Conservation (phyloP, 2,888 invertebrate genomes). For the Harpalus rufipes region DNA sequence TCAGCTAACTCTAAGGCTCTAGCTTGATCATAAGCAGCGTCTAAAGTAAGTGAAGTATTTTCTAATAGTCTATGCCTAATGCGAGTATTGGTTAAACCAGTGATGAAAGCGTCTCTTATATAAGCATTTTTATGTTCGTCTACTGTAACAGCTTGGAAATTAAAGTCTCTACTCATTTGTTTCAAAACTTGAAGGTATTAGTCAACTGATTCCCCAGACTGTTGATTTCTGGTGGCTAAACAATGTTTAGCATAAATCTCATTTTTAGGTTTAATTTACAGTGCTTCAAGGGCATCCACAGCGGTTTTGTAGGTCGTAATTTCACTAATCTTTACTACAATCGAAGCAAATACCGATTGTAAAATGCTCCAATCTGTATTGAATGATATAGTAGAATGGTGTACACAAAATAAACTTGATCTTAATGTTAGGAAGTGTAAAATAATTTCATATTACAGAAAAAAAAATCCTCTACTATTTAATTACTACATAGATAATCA, state of each 20-base stretch:
- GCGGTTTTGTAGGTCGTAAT: too few species aligned
- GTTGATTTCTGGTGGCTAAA: neutral
- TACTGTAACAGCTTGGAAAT: neutral
- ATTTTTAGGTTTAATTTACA: neutral
- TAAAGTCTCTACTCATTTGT: neutral
- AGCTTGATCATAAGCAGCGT: slow-evolving; percentile 10
- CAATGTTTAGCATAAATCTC: too few species aligned
- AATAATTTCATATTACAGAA: too few species aligned
- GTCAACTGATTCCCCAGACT: neutral
- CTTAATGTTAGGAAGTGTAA: too few species aligned
- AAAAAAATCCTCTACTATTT: too few species aligned
- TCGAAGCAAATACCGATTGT: too few species aligned
- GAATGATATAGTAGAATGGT: too few species aligned
- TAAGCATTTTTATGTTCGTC: neutral
- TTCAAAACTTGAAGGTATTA: neutral
- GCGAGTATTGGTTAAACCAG: neutral
- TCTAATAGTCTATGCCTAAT: neutral
- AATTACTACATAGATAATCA: too few species aligned
- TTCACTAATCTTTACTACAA: too few species aligned
- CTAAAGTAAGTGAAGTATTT: slow-evolving; percentile 7
- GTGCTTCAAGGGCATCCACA: too few species aligned
- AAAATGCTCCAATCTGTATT: too few species aligned
- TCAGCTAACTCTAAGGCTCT: neutral
- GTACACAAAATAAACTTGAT: too few species aligned
- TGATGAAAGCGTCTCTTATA: neutral